Evolutionary conservation across 2,113 vertebrate species (phyloP).

Genomic region (Catharus bicknelli): DNA sequence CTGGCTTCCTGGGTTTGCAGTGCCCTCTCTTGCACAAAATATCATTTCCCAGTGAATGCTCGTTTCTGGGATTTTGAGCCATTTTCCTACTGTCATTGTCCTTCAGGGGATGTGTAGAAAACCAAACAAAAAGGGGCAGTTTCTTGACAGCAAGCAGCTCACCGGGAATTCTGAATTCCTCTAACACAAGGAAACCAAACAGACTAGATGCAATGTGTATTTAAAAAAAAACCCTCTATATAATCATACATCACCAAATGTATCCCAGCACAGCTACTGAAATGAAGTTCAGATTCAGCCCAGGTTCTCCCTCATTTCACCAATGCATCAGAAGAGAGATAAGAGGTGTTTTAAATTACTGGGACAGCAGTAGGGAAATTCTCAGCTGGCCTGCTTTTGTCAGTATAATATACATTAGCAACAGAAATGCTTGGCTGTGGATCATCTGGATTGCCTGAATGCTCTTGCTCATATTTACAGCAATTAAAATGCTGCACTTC

Average conservation of each 20-base stretch:
- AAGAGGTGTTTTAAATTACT: background rate
- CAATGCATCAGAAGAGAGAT: background rate
- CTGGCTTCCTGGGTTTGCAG: slow-evolving; percentile 36
- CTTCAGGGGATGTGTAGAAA: background rate
- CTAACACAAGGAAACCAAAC: background rate
- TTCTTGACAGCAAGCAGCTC: background rate
- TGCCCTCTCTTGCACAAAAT: slow-evolving; percentile 52
- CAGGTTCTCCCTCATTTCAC: background rate
- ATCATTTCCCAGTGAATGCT: background rate
- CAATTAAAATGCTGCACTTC: slow-evolving; percentile 57
- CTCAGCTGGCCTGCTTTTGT: slow-evolving; percentile 34
- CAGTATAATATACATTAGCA: background rate
- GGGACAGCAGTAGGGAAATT: background rate
- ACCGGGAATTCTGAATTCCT: background rate
- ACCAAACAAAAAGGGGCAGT: background rate
- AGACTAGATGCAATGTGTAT: background rate
- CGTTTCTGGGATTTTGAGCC: background rate
- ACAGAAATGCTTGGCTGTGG: slow-evolving; percentile 27
- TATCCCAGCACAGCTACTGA: background rate
- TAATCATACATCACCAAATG: background rate
- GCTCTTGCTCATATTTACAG: slow-evolving; percentile 25
- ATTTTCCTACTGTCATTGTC: background rate
- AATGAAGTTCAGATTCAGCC: background rate
- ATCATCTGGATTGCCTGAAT: slow-evolving; percentile 26
- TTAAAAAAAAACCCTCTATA: background rate